Percentiles rank a stretch among this genome's conserved stretches.
Evolutionary conservation across 2,888 invertebrate genomes (phyloP).

Genomic region (Drosophila algonquin): DNA sequence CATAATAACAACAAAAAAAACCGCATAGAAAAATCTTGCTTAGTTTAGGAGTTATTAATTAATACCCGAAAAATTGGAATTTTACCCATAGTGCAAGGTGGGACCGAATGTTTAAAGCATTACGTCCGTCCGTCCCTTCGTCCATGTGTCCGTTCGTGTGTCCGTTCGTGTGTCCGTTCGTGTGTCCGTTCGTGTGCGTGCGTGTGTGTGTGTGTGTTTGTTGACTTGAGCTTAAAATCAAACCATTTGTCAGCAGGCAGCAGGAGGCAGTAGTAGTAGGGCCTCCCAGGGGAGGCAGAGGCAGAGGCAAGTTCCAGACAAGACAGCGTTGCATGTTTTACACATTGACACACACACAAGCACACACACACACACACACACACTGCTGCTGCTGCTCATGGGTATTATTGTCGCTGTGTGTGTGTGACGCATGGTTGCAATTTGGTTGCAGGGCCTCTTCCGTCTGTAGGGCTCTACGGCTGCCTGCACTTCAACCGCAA

Average conservation of each 20-base stretch:
- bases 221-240: conserved; percentile 73
- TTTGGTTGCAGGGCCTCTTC: conserved; percentile 59
- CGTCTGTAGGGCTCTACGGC: not conserved
- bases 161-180: conserved; percentile 15
- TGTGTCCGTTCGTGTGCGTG: conserved; percentile 15
- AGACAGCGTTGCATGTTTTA: conserved; percentile 73
- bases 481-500: conserved; percentile 75
- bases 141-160: not conserved
- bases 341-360: conserved; percentile 49
- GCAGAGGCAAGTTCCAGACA: conserved; percentile 54
- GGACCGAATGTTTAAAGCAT: conserved; percentile 62
- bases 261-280: not conserved
- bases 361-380: conserved; percentile 5
- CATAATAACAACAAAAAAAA: no score
- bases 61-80: no score
- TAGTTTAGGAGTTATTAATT: no score
- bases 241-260: conserved; percentile 68
- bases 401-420: conserved; percentile 44
- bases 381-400: conserved; percentile 3
- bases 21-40: no score
- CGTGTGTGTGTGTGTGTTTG: conserved; percentile 28
- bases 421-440: conserved; percentile 72
- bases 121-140: not conserved
- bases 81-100: no score
- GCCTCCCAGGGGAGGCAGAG: conserved; percentile 23